phyloP scores from a whole-genome alignment of 2,113 vertebrate genomes.

The Cyanoramphus novaezelandiae region DNA sequence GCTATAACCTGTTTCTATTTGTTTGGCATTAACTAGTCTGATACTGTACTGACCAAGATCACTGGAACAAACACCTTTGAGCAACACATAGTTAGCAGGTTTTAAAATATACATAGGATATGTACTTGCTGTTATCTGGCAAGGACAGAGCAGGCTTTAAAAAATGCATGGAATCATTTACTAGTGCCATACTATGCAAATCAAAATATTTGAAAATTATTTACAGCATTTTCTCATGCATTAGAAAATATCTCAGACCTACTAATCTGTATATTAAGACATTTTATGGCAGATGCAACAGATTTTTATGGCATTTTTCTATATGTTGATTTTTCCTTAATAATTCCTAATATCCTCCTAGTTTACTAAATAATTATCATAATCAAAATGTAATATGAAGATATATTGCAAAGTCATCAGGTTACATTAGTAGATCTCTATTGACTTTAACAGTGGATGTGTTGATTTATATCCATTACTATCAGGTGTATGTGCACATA shows the following conservation, averaged over 20 bases:
- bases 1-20: constrained; percentile 28
- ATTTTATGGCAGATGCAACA: not conserved
- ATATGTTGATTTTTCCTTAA: not conserved
- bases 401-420: not conserved
- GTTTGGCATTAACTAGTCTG: not conserved
- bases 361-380: not conserved
- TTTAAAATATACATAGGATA: constrained; percentile 67
- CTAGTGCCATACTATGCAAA: not conserved
- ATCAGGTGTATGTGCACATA: not conserved
- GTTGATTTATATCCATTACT: not conserved
- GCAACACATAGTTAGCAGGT: constrained; percentile 39
- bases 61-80: constrained; percentile 46
- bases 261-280: not conserved
- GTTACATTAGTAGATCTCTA: not conserved
- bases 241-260: not conserved
- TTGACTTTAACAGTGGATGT: not conserved
- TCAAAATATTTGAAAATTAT: constrained; percentile 30
- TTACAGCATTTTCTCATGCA: not conserved
- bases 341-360: not conserved
- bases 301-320: not conserved
- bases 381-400: not conserved
- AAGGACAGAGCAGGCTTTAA: constrained; percentile 21
- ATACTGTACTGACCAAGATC: constrained; percentile 36
- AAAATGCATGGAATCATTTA: constrained; percentile 52
- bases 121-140: constrained; percentile 46